These are phyloP conservation scores for Rotaria socialis DNA, from an alignment of 2,888 invertebrate species.

Conservation along the genomic window DNA sequence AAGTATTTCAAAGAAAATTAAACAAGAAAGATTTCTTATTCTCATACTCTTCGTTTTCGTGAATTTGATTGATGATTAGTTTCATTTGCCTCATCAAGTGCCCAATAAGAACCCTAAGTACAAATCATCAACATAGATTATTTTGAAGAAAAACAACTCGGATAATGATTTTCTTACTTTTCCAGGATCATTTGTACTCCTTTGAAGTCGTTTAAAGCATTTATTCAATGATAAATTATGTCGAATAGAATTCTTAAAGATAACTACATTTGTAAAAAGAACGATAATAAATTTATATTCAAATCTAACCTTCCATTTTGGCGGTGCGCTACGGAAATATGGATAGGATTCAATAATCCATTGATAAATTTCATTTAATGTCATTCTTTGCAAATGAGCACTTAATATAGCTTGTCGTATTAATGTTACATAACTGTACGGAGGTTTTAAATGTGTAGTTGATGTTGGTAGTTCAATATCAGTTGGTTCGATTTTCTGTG, in stretches of 20 bases:
- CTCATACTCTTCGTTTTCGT: not conserved
- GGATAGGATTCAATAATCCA: constrained; percentile 71
- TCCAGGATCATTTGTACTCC: constrained; percentile 71
- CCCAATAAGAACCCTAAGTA: constrained; percentile 61
- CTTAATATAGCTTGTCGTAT: constrained; percentile 69
- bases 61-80: not conserved
- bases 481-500: constrained; percentile 51
- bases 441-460: constrained; percentile 53
- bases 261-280: constrained; percentile 37
- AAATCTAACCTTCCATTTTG: constrained; percentile 68
- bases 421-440: constrained; percentile 69
- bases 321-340: constrained; percentile 69
- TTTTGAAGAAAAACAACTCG: not conserved
- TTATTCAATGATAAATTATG: constrained; percentile 72
- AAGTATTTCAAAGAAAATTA: not conserved
- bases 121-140: constrained; percentile 35
- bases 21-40: not conserved
- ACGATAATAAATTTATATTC: not conserved
- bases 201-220: constrained; percentile 70
- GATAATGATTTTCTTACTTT: constrained; percentile 60
- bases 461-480: constrained; percentile 49
- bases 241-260: constrained; percentile 69
- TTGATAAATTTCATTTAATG: constrained; percentile 70
- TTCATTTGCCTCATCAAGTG: constrained; percentile 53
- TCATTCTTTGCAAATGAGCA: constrained; percentile 70